phyloP scores from a whole-genome alignment of 2,113 vertebrate species.

The Lonchura striata region DNA sequence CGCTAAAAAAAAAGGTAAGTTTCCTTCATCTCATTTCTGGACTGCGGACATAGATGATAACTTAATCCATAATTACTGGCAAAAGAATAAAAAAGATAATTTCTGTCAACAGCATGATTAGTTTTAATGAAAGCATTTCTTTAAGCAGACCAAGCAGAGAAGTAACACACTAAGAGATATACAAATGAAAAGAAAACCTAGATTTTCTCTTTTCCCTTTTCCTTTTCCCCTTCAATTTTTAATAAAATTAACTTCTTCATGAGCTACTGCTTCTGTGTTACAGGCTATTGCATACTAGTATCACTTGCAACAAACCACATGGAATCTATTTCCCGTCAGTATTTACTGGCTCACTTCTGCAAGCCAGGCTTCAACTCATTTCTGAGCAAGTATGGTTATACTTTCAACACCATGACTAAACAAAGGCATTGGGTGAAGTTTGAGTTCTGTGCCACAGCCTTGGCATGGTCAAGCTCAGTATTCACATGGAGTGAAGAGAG shows the following conservation, averaged over 20 bases:
- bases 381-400: background rate
- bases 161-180: background rate
- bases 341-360: background rate
- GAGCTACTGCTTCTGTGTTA: background rate
- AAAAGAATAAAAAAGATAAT: background rate
- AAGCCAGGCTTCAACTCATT: background rate
- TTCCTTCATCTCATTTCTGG: background rate
- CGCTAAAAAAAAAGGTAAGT: background rate
- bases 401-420: background rate
- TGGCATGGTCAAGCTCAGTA: background rate
- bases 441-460: background rate
- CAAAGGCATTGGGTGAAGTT: background rate
- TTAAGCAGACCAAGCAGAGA: background rate
- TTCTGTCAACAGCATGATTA: background rate
- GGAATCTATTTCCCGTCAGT: background rate
- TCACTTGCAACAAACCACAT: background rate
- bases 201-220: background rate
- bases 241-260: background rate
- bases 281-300: background rate
- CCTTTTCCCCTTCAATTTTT: background rate
- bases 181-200: background rate
- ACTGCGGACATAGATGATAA: background rate
- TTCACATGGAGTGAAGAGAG: background rate
- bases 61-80: background rate
- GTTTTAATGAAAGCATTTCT: background rate